Evolutionary conservation across 2,797 vertebrate genomes (phyloP), one percentile per base, ranked within the genome.

Genomic region (Leucoraja ocellata): DNA sequence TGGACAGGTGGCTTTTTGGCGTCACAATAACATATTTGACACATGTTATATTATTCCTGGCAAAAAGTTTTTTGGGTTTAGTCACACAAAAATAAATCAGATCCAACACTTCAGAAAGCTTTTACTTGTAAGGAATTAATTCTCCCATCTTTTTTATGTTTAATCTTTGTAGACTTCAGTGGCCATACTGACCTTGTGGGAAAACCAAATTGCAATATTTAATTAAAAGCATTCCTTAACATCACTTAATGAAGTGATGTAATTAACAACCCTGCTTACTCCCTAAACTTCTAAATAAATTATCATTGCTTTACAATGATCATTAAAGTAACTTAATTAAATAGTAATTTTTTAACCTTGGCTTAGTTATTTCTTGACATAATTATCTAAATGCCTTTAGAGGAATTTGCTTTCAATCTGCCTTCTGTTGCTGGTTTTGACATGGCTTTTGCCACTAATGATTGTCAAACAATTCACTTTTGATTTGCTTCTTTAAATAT

Each of bases 321-420:
- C 90, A 0, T 71, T 46, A 76, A 76, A 92, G 90, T 92, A 92
- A 58, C 88, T 71, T 46, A 76, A 92, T 92, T 92, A 92, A 74
- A 76, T 46, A 54, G 90, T 58, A 74, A 91, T 74, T 65, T 88
- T 54, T 74, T 39, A 4, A 68, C 32, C 68, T 74, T 73, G 32
- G 4, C 46, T 91, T 71, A 73, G 2, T 54, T 91, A 5, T 46
- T 91, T 74, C 14, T 25, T 13, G 68, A 13, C 32, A 74, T 36
- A 74, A 46, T 91, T 46, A 9, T 74, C 90, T 28, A 25, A 54
- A 74, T 39, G 28, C 5, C 23, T 91, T 91, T 74, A 28, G 84
- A 88, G 5, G 61, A 88, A 25, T 11, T 54, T 11, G 13, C 6
- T 91, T 54, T 46, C 39, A 74, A 54, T 91, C 18, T 74, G 36